Conservation (phyloP, 2,113 vertebrate genomes). For the Zootoca vivipara region DNA sequence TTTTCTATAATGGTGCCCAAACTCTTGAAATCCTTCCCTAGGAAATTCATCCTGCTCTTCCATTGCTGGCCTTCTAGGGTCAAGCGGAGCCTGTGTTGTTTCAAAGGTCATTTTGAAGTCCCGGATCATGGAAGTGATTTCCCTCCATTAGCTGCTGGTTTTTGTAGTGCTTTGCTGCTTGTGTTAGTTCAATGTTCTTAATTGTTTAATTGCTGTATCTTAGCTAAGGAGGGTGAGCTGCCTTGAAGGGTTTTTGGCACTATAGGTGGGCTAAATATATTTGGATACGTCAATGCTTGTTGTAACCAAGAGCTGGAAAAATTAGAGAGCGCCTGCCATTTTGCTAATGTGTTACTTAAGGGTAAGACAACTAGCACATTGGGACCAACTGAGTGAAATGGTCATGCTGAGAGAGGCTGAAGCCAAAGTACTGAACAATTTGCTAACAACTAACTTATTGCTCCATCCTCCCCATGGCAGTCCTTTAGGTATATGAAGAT, state of each 20-base stretch:
- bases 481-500: too few species aligned
- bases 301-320: not conserved
- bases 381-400: not conserved
- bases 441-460: not conserved
- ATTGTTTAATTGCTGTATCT: not conserved
- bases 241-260: not conserved
- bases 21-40: not conserved
- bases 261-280: not conserved
- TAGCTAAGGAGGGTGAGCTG: not conserved
- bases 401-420: not conserved
- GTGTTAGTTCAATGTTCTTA: not conserved
- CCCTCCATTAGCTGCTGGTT: not conserved
- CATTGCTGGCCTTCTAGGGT: not conserved
- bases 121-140: not conserved
- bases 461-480: too few species aligned
- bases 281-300: not conserved
- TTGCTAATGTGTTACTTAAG: not conserved
- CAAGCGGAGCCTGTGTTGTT: not conserved
- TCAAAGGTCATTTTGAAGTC: not conserved
- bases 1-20: not conserved
- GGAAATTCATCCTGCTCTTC: not conserved
- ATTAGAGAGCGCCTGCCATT: not conserved
- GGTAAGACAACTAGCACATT: not conserved
- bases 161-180: not conserved
- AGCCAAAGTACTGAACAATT: not conserved